phyloP scores from a whole-genome alignment of 2,888 invertebrate genomes.

The Tubulanus polymorphus region DNA sequence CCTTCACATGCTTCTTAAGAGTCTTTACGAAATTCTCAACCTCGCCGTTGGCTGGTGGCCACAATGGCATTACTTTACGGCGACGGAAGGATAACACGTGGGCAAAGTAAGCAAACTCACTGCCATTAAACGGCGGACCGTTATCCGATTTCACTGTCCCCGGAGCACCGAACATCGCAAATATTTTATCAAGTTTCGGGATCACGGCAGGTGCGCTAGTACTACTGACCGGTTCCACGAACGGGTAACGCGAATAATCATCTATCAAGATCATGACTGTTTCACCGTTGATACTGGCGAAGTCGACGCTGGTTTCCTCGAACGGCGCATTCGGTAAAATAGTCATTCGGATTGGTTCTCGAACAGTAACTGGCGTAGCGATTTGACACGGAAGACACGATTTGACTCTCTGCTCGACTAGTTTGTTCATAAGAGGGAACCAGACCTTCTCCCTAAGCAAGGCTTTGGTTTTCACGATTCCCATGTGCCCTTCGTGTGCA shows the following conservation, averaged over 20 bases:
- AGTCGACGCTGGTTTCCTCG: conserved; percentile 6
- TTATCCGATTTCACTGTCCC: conserved; percentile 14
- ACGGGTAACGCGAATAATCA: conserved; percentile 12
- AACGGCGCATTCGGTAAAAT: conserved; percentile 10
- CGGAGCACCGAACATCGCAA: conserved; percentile 1
- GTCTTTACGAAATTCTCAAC: conserved; percentile 25
- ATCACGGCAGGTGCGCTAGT: conserved; percentile 12
- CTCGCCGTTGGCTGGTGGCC: conserved; percentile 23
- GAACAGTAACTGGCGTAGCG: background rate
- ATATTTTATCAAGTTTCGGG: conserved; percentile 11
- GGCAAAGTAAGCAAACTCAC: conserved; percentile 21
- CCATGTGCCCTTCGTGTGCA: conserved; percentile 27
- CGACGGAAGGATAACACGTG: conserved; percentile 20
- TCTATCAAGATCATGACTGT: conserved; percentile 3
- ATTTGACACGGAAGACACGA: conserved; percentile 17
- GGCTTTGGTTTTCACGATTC: conserved; percentile 24
- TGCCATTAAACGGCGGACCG: conserved; percentile 22
- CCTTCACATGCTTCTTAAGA: conserved; percentile 6
- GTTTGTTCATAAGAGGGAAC: conserved; percentile 24
- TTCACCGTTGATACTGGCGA: conserved; percentile 6
- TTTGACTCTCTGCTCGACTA: conserved; percentile 16
- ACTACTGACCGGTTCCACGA: conserved; percentile 9
- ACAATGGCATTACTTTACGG: conserved; percentile 19
- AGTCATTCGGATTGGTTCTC: conserved; percentile 19
- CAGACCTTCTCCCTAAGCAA: conserved; percentile 25